Evolutionary conservation across 2,888 invertebrate species (phyloP).

Genomic region (Ectemnius continuus): DNA sequence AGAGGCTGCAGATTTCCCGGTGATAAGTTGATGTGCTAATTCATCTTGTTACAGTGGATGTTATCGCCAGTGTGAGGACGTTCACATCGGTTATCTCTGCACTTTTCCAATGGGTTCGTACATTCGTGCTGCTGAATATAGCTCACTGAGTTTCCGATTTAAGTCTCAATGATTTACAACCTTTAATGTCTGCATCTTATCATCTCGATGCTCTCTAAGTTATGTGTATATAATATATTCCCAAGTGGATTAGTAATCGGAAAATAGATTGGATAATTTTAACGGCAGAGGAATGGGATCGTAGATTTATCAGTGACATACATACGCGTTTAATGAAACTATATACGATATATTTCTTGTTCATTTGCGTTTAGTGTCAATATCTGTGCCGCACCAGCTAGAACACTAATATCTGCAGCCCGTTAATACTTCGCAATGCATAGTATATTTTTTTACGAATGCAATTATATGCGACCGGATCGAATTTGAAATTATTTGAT

Average conservation of each 20-base stretch:
- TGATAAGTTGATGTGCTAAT: slow-evolving; percentile 24
- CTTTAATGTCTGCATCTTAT: no score
- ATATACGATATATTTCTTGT: slow-evolving; percentile 48
- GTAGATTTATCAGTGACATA: background rate
- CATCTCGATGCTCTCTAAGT: no score
- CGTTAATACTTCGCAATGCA: background rate
- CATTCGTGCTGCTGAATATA: background rate
- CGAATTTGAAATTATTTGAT: background rate
- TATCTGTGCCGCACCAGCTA: slow-evolving; percentile 17
- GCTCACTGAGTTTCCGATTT: background rate
- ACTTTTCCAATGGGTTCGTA: background rate
- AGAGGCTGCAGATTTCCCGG: no score
- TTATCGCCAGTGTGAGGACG: slow-evolving; percentile 33
- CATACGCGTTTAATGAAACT: slow-evolving; percentile 45
- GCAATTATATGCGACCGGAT: background rate
- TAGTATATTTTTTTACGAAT: no score
- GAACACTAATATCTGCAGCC: background rate
- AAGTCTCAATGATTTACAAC: background rate
- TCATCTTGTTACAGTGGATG: background rate
- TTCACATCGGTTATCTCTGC: slow-evolving; percentile 42
- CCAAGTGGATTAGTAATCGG: no score
- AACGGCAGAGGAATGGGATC: background rate
- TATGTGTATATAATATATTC: no score
- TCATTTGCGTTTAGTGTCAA: slow-evolving; percentile 30
- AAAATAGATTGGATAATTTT: background rate